Base-by-base conservation (phyloP, 1,140 invertebrate genomes). In the Eueides isabella region DNA sequence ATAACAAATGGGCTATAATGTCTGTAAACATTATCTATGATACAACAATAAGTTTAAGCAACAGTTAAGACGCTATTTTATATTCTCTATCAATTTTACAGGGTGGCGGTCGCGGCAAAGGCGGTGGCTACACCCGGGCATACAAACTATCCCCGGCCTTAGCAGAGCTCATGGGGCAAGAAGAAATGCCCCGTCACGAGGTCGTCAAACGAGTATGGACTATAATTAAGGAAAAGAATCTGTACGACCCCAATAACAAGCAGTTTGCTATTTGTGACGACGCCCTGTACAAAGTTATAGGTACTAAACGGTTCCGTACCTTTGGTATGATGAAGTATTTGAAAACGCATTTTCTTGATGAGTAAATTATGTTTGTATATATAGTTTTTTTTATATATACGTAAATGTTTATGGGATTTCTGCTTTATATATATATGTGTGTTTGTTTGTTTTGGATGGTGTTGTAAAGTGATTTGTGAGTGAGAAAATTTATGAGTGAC, bases 311-410 rank as follows among this genome's bases (percentile, higher is more conserved):
- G 76, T 98, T 98, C 95, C 95, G 97, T 83, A 98, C 97, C 44
- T 98, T 98, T 80, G 97, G 97, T 80, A 98, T 98, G 98, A 98
- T 99, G 96, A 98, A 98, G 89, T 97, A 98, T 91, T 94, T 99
- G 74, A 98, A 98, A 93, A 95, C 96, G 76, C 98, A 99, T 93
- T 98, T 99, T 93, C 92, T 89, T 2, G 87, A 89, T 61, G 81
- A 82, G 26, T 82, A 81, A 80, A 2, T 73, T 23, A 12, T 29
- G 11, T 61, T 61, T 77, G 19, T 35, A n/a, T 61, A 23, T 63
- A 16, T 63, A 63, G n/a, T n/a, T n/a, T n/a, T 55, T 30, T 63
- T 30, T 9, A 63, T 31, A 63, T 63, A 61, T 14, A 61, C 28
- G 2, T 63, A 9, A 26, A 55, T 23, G 6, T 23, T 55, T 55